Conservation (phyloP, 1,140 invertebrate genomes). For the Tenebrio molitor region DNA sequence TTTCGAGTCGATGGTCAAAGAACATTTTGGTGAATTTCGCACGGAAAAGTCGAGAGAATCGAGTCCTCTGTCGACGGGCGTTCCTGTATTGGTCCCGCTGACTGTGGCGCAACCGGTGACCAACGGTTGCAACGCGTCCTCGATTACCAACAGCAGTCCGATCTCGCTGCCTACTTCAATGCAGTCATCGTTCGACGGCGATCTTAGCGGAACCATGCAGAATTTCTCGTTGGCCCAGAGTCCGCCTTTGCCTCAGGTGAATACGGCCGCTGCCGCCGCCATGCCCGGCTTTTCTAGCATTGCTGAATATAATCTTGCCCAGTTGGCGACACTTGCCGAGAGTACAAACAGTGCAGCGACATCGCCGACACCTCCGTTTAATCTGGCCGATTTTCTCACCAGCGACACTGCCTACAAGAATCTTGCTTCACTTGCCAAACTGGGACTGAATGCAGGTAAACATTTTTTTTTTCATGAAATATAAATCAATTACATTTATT, state of each 20-base stretch:
- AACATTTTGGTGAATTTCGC: constrained; percentile 80
- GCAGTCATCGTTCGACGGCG: constrained; percentile 85
- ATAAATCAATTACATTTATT: too few species aligned
- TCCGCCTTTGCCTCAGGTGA: constrained; percentile 64
- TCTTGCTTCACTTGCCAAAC: constrained; percentile 88
- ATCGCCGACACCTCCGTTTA: constrained; percentile 77
- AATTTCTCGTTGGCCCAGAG: constrained; percentile 68
- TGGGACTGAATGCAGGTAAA: constrained; percentile 71
- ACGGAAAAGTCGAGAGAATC: constrained; percentile 69
- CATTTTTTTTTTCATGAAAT: not conserved
- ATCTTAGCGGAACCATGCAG: constrained; percentile 64
- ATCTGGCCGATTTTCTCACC: constrained; percentile 79
- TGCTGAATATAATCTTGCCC: constrained; percentile 87
- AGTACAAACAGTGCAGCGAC: constrained; percentile 75
- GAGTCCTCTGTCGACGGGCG: constrained; percentile 38
- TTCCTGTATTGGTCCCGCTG: constrained; percentile 24
- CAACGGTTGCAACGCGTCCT: constrained; percentile 68
- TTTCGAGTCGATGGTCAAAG: constrained; percentile 79
- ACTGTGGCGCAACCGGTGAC: constrained; percentile 50
- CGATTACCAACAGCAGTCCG: constrained; percentile 74
- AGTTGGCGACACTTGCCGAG: constrained; percentile 83
- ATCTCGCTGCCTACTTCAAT: constrained; percentile 77
- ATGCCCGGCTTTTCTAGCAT: constrained; percentile 76
- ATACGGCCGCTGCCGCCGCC: constrained; percentile 67
- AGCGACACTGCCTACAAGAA: constrained; percentile 89